A percentile compares a stretch with the other conserved stretches of the same genome.
phyloP scores from a whole-genome alignment of 2,888 invertebrate genomes.

The Iphiclides podalirius region DNA sequence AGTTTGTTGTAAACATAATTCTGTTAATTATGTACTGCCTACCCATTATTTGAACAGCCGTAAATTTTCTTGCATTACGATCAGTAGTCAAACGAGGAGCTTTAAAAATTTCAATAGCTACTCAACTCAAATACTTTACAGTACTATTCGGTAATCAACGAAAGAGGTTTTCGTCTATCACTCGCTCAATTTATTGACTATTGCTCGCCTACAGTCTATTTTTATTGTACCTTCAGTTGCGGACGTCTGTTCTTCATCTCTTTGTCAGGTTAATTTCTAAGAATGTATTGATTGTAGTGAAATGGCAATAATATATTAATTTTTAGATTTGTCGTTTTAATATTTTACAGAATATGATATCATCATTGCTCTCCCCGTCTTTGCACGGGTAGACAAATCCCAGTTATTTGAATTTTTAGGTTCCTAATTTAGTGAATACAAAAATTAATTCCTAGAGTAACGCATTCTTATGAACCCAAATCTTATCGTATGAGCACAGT shows the following conservation, averaged over 20 bases:
- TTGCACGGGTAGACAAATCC: too few relatives aligned
- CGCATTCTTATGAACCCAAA: too few relatives aligned
- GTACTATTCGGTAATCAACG: conserved; percentile 16
- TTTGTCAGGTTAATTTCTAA: conserved; percentile 6
- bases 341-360: too few relatives aligned
- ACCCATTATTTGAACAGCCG: background rate
- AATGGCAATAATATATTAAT: background rate
- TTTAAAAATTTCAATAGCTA: conserved; percentile 3
- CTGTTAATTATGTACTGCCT: too few relatives aligned
- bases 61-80: background rate
- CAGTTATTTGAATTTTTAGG: too few relatives aligned
- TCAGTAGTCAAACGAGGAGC: background rate
- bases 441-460: too few relatives aligned
- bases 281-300: conserved; percentile 7
- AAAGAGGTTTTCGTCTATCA: conserved; percentile 17
- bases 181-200: conserved; percentile 11
- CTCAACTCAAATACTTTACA: background rate
- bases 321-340: background rate
- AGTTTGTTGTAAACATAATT: too few relatives aligned
- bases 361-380: too few relatives aligned
- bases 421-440: too few relatives aligned
- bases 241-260: conserved; percentile 16
- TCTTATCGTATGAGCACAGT: too few relatives aligned
- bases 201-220: conserved; percentile 14
- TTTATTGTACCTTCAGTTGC: conserved; percentile 6